phyloP scores from a whole-genome alignment of 2,797 vertebrate genomes.

The Sphenodon punctatus region DNA sequence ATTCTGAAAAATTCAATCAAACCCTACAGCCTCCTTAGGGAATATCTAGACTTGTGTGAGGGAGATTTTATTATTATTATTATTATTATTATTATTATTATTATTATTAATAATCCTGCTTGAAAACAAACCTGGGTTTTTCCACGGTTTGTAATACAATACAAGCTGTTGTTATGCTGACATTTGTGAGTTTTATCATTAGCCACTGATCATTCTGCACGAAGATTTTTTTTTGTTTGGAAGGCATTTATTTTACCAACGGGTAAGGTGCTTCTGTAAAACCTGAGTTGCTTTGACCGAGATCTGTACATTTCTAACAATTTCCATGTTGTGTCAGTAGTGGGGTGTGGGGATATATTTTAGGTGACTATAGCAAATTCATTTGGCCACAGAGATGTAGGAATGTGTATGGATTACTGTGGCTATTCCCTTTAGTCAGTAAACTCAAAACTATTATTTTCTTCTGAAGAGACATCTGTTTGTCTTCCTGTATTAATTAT shows the following conservation, averaged over 20 bases:
- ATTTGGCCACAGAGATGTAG: neutral
- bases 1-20: conserved; percentile 59
- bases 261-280: neutral
- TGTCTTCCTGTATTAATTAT: too few relatives aligned
- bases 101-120: too few relatives aligned
- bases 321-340: neutral
- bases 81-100: too few relatives aligned
- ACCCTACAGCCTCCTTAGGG: neutral
- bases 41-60: conserved; percentile 27
- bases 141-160: neutral
- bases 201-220: neutral
- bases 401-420: too few relatives aligned
- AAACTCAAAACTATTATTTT: too few relatives aligned
- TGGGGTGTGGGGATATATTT: too few relatives aligned
- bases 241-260: neutral
- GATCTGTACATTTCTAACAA: neutral
- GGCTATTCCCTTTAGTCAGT: too few relatives aligned
- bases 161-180: neutral
- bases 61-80: neutral
- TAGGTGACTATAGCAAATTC: neutral
- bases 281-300: neutral
- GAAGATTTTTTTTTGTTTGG: neutral
- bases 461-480: too few relatives aligned
- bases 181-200: neutral
- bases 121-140: neutral